A percentile compares a stretch with the other conserved stretches of the same genome.
These are phyloP conservation scores for Mormyrus hasselquistii DNA, from an alignment of 2,797 vertebrate species.

Conservation along the genomic window DNA sequence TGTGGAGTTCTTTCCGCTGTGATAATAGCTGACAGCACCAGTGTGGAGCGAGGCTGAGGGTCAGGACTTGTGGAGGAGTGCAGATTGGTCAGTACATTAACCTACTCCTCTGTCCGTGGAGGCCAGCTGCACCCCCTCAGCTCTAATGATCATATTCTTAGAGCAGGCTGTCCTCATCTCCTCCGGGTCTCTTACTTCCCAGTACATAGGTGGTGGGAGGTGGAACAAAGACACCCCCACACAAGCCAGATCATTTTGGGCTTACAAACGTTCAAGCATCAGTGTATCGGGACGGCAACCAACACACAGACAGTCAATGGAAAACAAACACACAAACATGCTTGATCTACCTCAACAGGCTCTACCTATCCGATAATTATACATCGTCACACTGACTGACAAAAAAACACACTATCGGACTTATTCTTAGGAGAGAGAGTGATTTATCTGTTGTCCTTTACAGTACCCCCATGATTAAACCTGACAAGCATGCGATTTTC, in stretches of 20 bases:
- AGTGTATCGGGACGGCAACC: slow-evolving; percentile 19
- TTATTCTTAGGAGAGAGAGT: neutral
- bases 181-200: slow-evolving; percentile 29
- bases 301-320: slow-evolving; percentile 26
- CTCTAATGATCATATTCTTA: slow-evolving; percentile 58
- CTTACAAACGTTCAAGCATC: neutral
- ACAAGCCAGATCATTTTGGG: slow-evolving; percentile 38
- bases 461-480: slow-evolving; percentile 45
- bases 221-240: slow-evolving; percentile 19
- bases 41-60: slow-evolving; percentile 26
- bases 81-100: slow-evolving; percentile 54
- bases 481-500: slow-evolving; percentile 41
- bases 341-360: neutral
- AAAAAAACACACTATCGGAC: slow-evolving; percentile 43
- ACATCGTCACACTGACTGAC: slow-evolving; percentile 23
- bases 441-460: neutral
- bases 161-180: slow-evolving; percentile 50
- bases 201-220: neutral
- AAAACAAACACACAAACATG: slow-evolving; percentile 15
- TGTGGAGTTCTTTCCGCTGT: neutral
- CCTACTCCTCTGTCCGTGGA: slow-evolving; percentile 41
- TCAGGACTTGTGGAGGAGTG: slow-evolving; percentile 37
- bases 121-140: slow-evolving; percentile 39
- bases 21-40: neutral
- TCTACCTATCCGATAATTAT: slow-evolving; percentile 9